Evolutionary conservation across 2,113 vertebrate genomes (phyloP).

Genomic region (Orcinus orca): DNA sequence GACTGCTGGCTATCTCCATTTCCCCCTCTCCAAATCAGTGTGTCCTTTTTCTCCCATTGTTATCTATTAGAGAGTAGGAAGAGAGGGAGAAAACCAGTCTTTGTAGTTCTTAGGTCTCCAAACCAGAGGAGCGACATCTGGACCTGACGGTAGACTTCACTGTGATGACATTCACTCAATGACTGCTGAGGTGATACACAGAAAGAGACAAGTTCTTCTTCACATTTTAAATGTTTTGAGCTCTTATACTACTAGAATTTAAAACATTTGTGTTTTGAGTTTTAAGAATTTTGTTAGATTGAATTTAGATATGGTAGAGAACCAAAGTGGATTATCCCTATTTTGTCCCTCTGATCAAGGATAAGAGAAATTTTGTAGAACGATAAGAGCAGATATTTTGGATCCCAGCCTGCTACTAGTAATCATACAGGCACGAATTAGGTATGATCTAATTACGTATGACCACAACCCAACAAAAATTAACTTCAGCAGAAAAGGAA

Average conservation of each 20-base stretch:
- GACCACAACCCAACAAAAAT: background rate
- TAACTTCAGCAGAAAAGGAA: constrained; percentile 16
- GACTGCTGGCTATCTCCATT: background rate
- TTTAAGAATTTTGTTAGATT: background rate
- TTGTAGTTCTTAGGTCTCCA: background rate
- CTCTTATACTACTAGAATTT: background rate
- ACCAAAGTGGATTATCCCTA: background rate
- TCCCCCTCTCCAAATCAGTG: background rate
- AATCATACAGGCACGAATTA: background rate
- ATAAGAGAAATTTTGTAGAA: background rate
- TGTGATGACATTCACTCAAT: background rate
- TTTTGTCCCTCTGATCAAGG: background rate
- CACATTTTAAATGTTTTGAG: background rate
- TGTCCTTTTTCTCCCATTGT: background rate
- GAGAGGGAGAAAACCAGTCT: background rate
- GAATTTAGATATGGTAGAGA: background rate
- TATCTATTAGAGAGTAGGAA: background rate
- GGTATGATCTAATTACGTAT: background rate
- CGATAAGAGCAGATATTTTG: background rate
- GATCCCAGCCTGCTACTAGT: background rate
- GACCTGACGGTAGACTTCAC: too few species aligned
- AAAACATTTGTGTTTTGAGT: background rate
- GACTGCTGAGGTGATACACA: background rate
- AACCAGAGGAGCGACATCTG: background rate
- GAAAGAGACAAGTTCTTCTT: background rate